Evolutionary conservation across 1,140 invertebrate genomes (phyloP).

Genomic region (Drosophila jambulina): DNA sequence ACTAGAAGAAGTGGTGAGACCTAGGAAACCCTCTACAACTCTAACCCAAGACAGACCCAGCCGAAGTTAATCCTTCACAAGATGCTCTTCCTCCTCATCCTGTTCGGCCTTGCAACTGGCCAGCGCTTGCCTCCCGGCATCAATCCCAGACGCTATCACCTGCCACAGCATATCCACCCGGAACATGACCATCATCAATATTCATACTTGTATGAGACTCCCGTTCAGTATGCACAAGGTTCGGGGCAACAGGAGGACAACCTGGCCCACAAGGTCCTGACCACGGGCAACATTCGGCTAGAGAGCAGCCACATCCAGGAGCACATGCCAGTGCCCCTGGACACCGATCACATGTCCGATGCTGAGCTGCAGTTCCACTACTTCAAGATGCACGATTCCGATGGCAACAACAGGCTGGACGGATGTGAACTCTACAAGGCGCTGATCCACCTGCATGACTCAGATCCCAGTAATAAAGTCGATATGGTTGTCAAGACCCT

Average conservation of each 20-base stretch:
- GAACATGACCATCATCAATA: constrained; percentile 64
- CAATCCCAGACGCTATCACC: constrained; percentile 88
- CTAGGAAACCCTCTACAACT: not conserved
- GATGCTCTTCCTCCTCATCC: not conserved
- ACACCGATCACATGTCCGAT: constrained; percentile 96
- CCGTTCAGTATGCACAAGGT: too few relatives aligned
- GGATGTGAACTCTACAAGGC: constrained; percentile 97
- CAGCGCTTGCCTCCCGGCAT: constrained; percentile 88
- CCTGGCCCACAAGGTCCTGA: constrained; percentile 85
- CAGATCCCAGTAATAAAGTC: constrained; percentile 88
- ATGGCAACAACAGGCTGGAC: constrained; percentile 97
- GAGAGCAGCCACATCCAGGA: constrained; percentile 94
- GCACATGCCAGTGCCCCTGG: constrained; percentile 95
- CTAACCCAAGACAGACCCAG: constrained; percentile 23
- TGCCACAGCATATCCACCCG: constrained; percentile 61
- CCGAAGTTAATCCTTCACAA: constrained; percentile 29
- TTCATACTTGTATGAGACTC: not conserved
- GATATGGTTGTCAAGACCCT: constrained; percentile 92
- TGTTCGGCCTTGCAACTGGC: constrained; percentile 24
- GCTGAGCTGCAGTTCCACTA: constrained; percentile 98
- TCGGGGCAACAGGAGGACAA: constrained; percentile 8
- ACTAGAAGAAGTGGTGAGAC: not conserved
- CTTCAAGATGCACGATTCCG: constrained; percentile 98
- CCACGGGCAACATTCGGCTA: constrained; percentile 90
- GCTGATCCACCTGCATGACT: constrained; percentile 95